Percentiles rank a stretch among this genome's conserved stretches.
phyloP scores from a whole-genome alignment of 1,140 invertebrate species.

The Aricia agestis region DNA sequence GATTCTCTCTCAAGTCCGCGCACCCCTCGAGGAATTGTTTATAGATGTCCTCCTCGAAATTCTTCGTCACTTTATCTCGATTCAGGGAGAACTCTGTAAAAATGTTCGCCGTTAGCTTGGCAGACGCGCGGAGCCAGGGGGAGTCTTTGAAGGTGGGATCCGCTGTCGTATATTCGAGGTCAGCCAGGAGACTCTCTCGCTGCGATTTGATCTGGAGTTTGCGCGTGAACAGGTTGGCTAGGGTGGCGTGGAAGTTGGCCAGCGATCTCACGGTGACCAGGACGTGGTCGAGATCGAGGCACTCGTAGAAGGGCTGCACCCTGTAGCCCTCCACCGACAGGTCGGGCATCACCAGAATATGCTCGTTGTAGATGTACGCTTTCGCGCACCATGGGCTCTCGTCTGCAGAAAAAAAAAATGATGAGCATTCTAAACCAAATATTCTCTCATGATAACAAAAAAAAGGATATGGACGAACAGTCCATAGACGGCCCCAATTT shows the following conservation, averaged over 20 bases:
- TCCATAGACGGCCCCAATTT: no score
- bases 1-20: slow-evolving; percentile 36
- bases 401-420: slow-evolving; percentile 38
- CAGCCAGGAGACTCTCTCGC: background rate
- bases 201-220: slow-evolving; percentile 8
- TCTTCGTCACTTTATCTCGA: slow-evolving; percentile 24
- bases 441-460: no score
- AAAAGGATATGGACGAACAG: no score
- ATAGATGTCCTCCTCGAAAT: slow-evolving; percentile 37
- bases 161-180: slow-evolving; percentile 8
- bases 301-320: slow-evolving; percentile 28
- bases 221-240: slow-evolving; percentile 42
- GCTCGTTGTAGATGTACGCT: slow-evolving; percentile 45
- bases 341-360: slow-evolving; percentile 50
- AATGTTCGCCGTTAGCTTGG: slow-evolving; percentile 44
- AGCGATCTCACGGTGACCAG: slow-evolving; percentile 32
- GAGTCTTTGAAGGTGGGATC: slow-evolving; percentile 46
- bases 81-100: slow-evolving; percentile 44
- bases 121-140: slow-evolving; percentile 42
- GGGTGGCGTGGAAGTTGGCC: slow-evolving; percentile 56
- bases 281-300: slow-evolving; percentile 42
- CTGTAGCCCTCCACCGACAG: slow-evolving; percentile 42
- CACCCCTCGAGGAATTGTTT: slow-evolving; percentile 44
- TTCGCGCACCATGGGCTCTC: slow-evolving; percentile 41
- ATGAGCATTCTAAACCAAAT: background rate